Evolutionary conservation across 2,888 invertebrate species (phyloP), one percentile per base, ranked within the genome.

Genomic region (Eretmocerus hayati): DNA sequence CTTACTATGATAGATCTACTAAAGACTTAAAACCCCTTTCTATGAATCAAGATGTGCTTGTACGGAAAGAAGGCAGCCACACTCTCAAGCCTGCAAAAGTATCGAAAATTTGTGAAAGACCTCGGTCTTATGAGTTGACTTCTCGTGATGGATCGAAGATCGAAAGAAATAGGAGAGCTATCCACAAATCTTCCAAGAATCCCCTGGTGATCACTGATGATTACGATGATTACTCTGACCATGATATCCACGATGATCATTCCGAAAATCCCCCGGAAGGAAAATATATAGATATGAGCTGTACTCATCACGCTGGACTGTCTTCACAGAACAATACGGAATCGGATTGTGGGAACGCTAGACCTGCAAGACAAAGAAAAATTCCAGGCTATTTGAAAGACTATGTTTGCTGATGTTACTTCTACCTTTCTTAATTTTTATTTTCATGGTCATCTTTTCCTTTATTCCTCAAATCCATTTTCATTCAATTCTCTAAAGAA

Each of bases 11-110:
- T 46, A 44, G 16, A 21, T 39, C 42, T 36, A 35, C 43, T 20
- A n/a, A n/a, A n/a, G n/a, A n/a, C n/a, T n/a, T n/a, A n/a, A n/a
- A n/a, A n/a, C n/a, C 39, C 26, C 16, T 22, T 42, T 20, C 21
- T 2, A 5, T 53, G 9, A 39, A 26, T 18, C 48, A 56, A 13
- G 44, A 54, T 16, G 55, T 56, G 19, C 52, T 32, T 46, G 41
- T 53, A 4, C 16, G 22, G 33, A 54, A 53, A 37, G 35, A 48
- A 36, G 9, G 3, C 9, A n/a, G 33, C 8, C 48, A 50, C 38
- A 47, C 47, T 5, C 33, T 47, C n/a, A 42, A 47, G 23, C 51
- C 46, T 5, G 53, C 41, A 1, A 46, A 13, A 36, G 33, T 54
- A 21, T 35, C 31, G 2, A 43, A 47, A 11, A 23, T 23, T 16